Evolutionary conservation across 2,113 vertebrate genomes (phyloP), one percentile per base, ranked within the genome.

Genomic region (Poeciliopsis occidentalis): DNA sequence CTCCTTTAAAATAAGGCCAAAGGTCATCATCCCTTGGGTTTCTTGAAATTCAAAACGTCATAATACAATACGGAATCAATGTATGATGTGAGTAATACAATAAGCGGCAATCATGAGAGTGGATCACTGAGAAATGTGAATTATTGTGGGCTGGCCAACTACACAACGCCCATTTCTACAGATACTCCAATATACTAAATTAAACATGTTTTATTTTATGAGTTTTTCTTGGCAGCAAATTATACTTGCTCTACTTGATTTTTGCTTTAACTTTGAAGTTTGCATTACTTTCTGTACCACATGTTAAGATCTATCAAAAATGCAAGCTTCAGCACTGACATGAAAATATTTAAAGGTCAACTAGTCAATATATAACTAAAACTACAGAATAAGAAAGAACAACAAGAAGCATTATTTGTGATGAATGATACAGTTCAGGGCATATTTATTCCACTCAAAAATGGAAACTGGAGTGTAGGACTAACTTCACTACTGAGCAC

Each of bases 101-200:
- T 57, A 22, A 57, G 5, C 60, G 26, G 30, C 39, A 78, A 82
- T 86, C 77, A 87, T 68, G 24, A 19, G 30, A 80, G 73, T 65
- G 69, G 69, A 80, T 82, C 76, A 61, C 82, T 69, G 71, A 75
- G 68, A 73, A 74, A 87, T 83, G 77, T 78, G 70, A 64, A 69
- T 29, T 71, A 81, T 69, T 78, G 78, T 72, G 77, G 51, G 47
- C 15, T 60, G 73, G 73, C 84, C 79, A 78, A 30, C 39, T 65
- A 47, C 22, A 10, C 30, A 64, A 39, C 73, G 76, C 70, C 71
- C 32, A 26, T 27, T 47, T 71, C 69, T 67, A 77, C 67, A 85
- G 80, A 79, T 81, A 73, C 75, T 83, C 76, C 81, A 89, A 76
- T 79, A 79, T 80, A 65, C 70, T 75, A 74, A 91, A 87, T 87